A percentile compares a stretch with the other conserved stretches of the same genome.
phyloP scores from a whole-genome alignment of 2,113 vertebrate species.

The Rissa tridactyla region DNA sequence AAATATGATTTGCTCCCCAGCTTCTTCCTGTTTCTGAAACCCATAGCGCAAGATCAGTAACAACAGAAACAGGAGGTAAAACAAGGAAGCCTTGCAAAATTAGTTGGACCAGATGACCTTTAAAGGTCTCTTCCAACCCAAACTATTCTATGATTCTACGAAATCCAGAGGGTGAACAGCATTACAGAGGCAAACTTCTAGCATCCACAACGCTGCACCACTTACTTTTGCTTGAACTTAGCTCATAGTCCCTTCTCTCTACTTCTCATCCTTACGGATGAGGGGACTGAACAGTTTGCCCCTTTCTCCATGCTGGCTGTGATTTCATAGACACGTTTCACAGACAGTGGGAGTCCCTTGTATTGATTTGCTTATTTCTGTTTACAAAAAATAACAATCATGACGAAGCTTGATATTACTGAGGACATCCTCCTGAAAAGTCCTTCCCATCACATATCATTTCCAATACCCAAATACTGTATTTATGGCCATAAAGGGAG shows the following conservation, averaged over 20 bases:
- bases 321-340: not conserved
- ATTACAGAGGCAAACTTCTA: not conserved
- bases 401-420: not conserved
- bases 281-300: not conserved
- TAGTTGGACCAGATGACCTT: not conserved
- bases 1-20: not conserved
- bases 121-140: not conserved
- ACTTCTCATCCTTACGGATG: not conserved
- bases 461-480: not conserved
- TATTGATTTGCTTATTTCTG: not conserved
- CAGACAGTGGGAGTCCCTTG: not conserved
- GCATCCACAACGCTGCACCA: not conserved
- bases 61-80: not conserved
- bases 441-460: not conserved
- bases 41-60: not conserved
- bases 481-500: not conserved
- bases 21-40: not conserved
- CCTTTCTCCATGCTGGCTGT: not conserved
- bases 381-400: not conserved
- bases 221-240: not conserved
- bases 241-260: not conserved
- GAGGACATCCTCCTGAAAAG: not conserved
- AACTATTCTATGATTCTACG: not conserved
- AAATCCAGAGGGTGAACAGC: not conserved
- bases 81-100: not conserved